These are phyloP conservation scores for Apotomis betuletana DNA, from an alignment of 2,888 invertebrate genomes.

Conservation along the genomic window DNA sequence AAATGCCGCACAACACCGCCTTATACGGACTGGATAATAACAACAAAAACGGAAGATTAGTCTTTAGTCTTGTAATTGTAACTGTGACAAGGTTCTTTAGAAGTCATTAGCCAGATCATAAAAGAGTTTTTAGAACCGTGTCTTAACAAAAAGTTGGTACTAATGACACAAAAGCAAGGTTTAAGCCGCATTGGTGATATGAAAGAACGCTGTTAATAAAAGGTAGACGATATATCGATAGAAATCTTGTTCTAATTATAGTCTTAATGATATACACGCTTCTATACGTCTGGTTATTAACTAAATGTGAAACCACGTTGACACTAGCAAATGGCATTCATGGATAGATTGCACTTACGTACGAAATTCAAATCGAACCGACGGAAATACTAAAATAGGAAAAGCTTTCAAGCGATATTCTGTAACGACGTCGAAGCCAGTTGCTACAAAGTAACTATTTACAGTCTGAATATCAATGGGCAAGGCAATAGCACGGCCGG, in stretches of 20 bases:
- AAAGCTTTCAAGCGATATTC: slow-evolving; percentile 22
- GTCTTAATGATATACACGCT: slow-evolving; percentile 2
- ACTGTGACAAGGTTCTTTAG: slow-evolving; percentile 21
- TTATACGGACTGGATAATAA: slow-evolving; percentile 39
- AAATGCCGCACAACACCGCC: slow-evolving; percentile 54
- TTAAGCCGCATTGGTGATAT: neutral
- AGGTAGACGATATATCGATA: neutral
- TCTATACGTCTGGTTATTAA: slow-evolving; percentile 9
- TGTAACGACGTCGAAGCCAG: slow-evolving; percentile 24
- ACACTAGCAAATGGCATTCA: slow-evolving; percentile 30
- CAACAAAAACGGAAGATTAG: slow-evolving; percentile 24
- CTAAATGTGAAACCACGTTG: slow-evolving; percentile 22
- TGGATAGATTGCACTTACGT: slow-evolving; percentile 29
- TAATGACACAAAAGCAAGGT: slow-evolving; percentile 1
- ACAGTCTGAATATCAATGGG: slow-evolving; percentile 22
- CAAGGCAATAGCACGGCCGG: slow-evolving; percentile 7
- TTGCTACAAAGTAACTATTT: slow-evolving; percentile 34
- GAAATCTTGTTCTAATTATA: neutral
- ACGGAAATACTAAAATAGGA: slow-evolving; percentile 36
- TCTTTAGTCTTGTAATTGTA: slow-evolving; percentile 31
- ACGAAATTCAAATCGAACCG: slow-evolving; percentile 33
- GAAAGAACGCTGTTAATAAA: neutral
- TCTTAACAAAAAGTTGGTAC: slow-evolving; percentile 2
- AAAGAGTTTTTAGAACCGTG: slow-evolving; percentile 6
- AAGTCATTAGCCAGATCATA: neutral